phyloP scores from a whole-genome alignment of 2,113 vertebrate genomes.

The Nothocercus nigrocapillus region DNA sequence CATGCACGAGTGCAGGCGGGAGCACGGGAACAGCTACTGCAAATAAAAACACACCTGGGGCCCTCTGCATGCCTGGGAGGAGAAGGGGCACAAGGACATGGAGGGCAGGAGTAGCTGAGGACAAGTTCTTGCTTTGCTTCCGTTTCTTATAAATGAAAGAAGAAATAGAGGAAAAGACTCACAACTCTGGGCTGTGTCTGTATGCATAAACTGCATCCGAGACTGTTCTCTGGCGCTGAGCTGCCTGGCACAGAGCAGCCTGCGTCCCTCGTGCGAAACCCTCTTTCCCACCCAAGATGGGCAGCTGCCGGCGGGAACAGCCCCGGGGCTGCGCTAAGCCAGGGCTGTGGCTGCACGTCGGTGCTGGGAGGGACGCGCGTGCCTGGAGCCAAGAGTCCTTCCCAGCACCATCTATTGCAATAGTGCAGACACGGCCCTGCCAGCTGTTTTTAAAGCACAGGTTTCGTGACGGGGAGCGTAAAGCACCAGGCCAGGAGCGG shows the following conservation, averaged over 20 bases:
- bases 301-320: background rate
- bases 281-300: background rate
- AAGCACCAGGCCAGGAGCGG: background rate
- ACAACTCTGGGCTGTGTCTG: background rate
- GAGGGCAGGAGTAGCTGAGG: background rate
- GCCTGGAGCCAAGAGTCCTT: background rate
- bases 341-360: background rate
- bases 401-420: background rate
- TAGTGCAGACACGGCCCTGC: background rate
- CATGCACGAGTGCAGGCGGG: background rate
- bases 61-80: background rate
- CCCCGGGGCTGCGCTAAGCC: background rate
- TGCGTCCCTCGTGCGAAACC: background rate
- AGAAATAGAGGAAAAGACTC: background rate
- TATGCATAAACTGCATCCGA: background rate
- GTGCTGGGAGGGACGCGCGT: background rate
- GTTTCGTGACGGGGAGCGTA: background rate
- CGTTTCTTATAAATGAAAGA: background rate
- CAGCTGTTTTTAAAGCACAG: background rate
- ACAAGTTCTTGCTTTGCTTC: rapidly evolving
- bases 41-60: background rate
- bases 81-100: background rate
- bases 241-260: background rate
- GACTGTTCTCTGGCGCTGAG: background rate
- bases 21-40: background rate